A percentile compares a stretch with the other conserved stretches of the same genome.
Conservation (phyloP, 2,888 invertebrate species). For the Drosophila austrosaltans region DNA sequence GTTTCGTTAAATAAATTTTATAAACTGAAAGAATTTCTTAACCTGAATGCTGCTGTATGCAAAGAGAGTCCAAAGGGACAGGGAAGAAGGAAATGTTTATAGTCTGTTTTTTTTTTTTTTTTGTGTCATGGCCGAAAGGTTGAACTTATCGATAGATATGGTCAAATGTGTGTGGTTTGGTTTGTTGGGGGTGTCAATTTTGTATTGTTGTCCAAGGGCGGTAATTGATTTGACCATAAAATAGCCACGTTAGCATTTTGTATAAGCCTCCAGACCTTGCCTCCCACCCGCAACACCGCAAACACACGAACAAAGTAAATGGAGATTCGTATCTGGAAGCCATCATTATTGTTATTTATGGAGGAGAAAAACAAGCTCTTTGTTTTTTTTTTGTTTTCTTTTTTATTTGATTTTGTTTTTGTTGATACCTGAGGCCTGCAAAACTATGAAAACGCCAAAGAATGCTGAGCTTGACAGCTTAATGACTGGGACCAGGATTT, state of each 20-base stretch:
- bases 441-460: slow-evolving; percentile 5
- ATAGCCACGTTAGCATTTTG: slow-evolving; percentile 9
- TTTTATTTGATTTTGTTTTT: not conserved
- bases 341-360: slow-evolving; percentile 47
- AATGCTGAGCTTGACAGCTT: slow-evolving; percentile 48
- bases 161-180: no score
- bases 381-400: not conserved
- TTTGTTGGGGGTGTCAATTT: slow-evolving; percentile 17
- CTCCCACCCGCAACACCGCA: not conserved
- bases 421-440: slow-evolving; percentile 3
- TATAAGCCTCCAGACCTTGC: not conserved
- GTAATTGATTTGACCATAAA: slow-evolving; percentile 56
- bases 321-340: slow-evolving; percentile 4
- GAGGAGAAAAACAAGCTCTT: not conserved
- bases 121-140: not conserved
- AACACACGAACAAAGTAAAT: not conserved
- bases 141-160: not conserved
- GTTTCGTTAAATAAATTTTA: no score
- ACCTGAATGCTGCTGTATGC: no score
- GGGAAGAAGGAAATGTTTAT: no score
- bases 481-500: slow-evolving; percentile 22
- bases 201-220: slow-evolving; percentile 39
- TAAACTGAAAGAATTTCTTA: no score
- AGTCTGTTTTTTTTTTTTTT: no score
- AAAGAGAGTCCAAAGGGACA: no score